Conservation (phyloP, 2,888 invertebrate genomes). For the Ochropleura leucogaster region DNA sequence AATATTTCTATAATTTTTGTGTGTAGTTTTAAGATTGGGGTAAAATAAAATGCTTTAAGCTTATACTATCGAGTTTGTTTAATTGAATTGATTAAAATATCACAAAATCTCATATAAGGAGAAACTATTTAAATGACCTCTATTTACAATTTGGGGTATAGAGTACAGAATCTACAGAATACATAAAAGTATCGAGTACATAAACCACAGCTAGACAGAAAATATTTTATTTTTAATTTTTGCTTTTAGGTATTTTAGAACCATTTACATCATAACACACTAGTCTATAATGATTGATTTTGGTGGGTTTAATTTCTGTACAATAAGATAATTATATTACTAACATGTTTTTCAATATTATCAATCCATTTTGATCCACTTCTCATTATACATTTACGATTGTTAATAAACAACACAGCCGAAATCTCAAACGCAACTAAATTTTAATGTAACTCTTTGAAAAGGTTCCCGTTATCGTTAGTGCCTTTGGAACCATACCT, state of each 20-base stretch:
- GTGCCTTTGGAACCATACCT: background rate
- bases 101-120: conserved; percentile 11
- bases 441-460: background rate
- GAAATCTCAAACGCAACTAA: background rate
- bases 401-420: background rate
- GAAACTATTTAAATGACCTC: conserved; percentile 3
- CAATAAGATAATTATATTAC: background rate
- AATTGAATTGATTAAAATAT: conserved; percentile 9
- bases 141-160: conserved; percentile 37
- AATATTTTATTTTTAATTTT: background rate
- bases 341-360: conserved; percentile 3
- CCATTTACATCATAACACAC: background rate
- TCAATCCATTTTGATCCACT: background rate
- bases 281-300: background rate
- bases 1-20: conserved; percentile 3
- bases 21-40: conserved; percentile 14
- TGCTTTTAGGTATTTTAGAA: background rate
- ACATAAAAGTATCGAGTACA: background rate
- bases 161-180: background rate
- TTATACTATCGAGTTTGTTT: conserved; percentile 16
- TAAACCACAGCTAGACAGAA: too few species aligned
- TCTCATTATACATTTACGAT: background rate
- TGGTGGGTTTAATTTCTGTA: background rate
- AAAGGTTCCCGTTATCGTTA: background rate
- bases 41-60: conserved; percentile 39